phyloP scores from a whole-genome alignment of 2,797 vertebrate species.

The Rhinoraja longicauda region DNA sequence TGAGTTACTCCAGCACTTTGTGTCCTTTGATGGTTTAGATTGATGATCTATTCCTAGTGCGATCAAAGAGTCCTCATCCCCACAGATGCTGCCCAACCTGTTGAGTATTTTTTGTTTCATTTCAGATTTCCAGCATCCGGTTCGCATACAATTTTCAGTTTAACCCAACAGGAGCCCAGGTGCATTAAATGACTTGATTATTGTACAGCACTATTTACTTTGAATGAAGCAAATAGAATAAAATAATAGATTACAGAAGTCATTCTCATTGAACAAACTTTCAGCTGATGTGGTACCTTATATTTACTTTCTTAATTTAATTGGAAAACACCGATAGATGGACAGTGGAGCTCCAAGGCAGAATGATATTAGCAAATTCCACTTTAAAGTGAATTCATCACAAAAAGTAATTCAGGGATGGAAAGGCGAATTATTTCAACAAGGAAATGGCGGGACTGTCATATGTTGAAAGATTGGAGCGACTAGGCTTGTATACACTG shows the following conservation, averaged over 20 bases:
- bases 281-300: not conserved
- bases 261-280: not conserved
- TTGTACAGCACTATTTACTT: not conserved
- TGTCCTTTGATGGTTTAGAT: too few relatives aligned
- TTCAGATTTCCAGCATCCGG: too few relatives aligned
- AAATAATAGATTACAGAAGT: not conserved
- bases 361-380: not conserved
- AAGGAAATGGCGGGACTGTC: too few relatives aligned
- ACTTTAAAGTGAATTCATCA: not conserved
- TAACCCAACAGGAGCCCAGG: not conserved
- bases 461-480: too few relatives aligned
- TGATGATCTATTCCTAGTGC: too few relatives aligned
- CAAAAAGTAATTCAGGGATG: not conserved
- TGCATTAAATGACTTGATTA: not conserved
- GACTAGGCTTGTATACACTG: too few relatives aligned
- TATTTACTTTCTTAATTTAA: not conserved
- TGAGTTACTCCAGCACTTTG: too few relatives aligned
- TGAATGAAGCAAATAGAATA: not conserved
- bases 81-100: too few relatives aligned
- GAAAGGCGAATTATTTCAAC: constrained; percentile 2
- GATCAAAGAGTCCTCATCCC: too few relatives aligned
- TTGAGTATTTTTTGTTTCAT: too few relatives aligned
- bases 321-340: not conserved
- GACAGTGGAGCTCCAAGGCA: not conserved
- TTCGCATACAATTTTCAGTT: too few relatives aligned